Base-by-base conservation (phyloP, 2,888 invertebrate species). In the Apamea monoglypha region DNA sequence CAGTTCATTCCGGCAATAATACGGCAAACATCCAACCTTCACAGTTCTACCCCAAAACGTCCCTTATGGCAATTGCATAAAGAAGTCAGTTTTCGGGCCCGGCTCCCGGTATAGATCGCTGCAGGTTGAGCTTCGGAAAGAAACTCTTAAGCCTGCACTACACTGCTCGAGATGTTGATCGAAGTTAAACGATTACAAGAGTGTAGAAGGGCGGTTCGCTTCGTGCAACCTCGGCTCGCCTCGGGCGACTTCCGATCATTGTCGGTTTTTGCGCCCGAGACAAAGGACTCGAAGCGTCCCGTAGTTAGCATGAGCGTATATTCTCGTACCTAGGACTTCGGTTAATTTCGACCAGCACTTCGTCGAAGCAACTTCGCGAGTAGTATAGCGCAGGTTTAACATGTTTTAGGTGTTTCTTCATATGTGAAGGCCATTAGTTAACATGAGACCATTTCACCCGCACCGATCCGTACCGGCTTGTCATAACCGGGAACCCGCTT, bases 1-100 rank as follows among this genome's bases (percentile, higher is more conserved):
- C 53, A 77, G 32, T 4, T 53, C 64, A 80, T 80, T 83, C 50
- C 87, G 73, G 82, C 87, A 87, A 87, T 74, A 79, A 61, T 68
- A 71, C 79, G 64, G 47, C 16, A 59, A 66, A 66, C 18, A 59
- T 66, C 12, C 32, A 47, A 64, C 29, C 10, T 32, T 50, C 6
- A 25, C 21, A 25, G 12, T 25, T 74, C 16, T 70, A 78, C 10
- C 44, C 40, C 21, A n/a, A 29, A 63, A 50, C 40, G 18, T 53
- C 25, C 10, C 18, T 25, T 25, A 6, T 1, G 21, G 36, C 36
- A 14, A 25, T 36, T 36, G 25, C 25, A 25, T 25, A 64, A 25
- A 64, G 36, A 36, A 64, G 36, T 36, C 6, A 12, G 36, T 63
- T 32, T 8, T 32, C 32, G 61, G 32, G 63, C 8, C 63, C 0